Conservation (phyloP, 1,140 invertebrate genomes). For the Hylyphantes graminicola region DNA sequence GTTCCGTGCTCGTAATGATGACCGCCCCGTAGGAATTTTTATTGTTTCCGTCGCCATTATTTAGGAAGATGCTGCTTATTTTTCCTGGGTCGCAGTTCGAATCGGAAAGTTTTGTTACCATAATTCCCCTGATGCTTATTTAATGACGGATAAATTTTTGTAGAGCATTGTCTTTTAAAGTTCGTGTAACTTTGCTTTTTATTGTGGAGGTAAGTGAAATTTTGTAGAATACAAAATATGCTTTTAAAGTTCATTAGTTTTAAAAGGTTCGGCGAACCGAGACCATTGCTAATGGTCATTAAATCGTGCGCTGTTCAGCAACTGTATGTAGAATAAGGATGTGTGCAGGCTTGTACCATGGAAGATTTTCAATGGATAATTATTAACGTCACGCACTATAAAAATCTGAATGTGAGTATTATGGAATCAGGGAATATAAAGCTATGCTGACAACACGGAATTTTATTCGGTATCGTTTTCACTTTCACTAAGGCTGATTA, state of each 20-base stretch:
- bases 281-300: slow-evolving; percentile 16
- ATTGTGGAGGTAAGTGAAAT: too few relatives aligned
- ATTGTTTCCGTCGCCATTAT: slow-evolving; percentile 8
- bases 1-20: neutral
- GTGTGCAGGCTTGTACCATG: slow-evolving; percentile 5
- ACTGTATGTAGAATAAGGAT: slow-evolving; percentile 1
- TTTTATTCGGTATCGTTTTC: too few relatives aligned
- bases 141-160: neutral
- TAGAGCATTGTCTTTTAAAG: too few relatives aligned
- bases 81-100: neutral
- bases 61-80: slow-evolving; percentile 3
- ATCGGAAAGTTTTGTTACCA: neutral
- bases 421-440: too few relatives aligned
- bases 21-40: neutral
- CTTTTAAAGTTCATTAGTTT: neutral
- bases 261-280: slow-evolving; percentile 35
- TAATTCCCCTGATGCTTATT: neutral
- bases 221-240: too few relatives aligned
- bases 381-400: slow-evolving; percentile 11
- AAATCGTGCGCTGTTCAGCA: slow-evolving; percentile 11
- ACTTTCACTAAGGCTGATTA: too few relatives aligned
- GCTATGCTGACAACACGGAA: too few relatives aligned
- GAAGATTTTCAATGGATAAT: slow-evolving; percentile 16
- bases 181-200: too few relatives aligned
- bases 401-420: too few relatives aligned